Percentiles rank a stretch among this genome's conserved stretches.
Conservation (phyloP, 2,113 vertebrate genomes). For the Conger conger region DNA sequence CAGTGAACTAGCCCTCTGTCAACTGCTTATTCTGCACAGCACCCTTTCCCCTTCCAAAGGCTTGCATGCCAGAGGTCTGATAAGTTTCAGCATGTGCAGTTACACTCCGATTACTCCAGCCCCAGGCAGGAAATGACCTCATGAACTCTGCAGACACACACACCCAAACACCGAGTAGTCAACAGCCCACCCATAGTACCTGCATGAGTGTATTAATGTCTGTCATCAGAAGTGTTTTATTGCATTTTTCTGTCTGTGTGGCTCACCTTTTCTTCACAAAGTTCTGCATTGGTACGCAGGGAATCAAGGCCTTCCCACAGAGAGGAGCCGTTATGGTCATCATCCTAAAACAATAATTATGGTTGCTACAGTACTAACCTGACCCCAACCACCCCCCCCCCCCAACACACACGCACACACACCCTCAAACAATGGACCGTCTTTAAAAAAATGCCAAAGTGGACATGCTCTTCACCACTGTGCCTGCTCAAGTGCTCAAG, state of each 20-base stretch:
- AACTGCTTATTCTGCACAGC: not conserved
- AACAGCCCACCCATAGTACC: constrained; percentile 9
- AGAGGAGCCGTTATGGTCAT: constrained; percentile 37
- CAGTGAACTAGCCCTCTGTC: not conserved
- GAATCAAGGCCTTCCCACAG: constrained; percentile 29
- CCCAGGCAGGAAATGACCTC: constrained; percentile 26
- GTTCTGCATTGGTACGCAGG: not conserved
- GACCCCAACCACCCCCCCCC: constrained; percentile 7
- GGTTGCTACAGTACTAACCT: constrained; percentile 43
- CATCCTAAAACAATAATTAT: constrained; percentile 50
- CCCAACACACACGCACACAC: too few relatives aligned
- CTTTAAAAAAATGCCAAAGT: constrained; percentile 5
- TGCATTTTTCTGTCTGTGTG: not conserved
- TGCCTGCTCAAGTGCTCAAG: constrained; percentile 43
- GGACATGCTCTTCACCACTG: not conserved
- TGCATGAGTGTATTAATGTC: not conserved
- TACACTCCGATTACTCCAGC: constrained; percentile 14
- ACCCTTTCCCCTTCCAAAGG: not conserved
- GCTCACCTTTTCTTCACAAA: not conserved
- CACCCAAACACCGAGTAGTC: not conserved
- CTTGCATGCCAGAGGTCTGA: constrained; percentile 11
- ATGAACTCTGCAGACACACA: constrained; percentile 7
- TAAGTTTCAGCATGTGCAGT: constrained; percentile 29
- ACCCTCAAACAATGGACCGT: constrained; percentile 19
- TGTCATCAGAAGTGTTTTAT: constrained; percentile 5